Conservation (phyloP, 2,888 invertebrate species). For the Aphodius granarius region DNA sequence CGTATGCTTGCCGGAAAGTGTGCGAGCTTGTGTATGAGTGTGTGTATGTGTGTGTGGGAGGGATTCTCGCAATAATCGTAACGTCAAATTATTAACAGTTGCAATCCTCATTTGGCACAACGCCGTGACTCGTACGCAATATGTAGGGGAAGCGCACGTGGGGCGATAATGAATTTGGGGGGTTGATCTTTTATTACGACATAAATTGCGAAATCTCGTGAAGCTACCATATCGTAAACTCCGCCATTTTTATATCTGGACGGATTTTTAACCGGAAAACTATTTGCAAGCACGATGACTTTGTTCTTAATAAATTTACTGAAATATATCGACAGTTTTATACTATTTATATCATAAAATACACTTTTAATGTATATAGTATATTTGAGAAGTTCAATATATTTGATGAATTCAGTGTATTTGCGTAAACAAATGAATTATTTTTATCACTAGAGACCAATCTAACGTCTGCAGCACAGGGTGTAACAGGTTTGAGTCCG, state of each 20-base stretch:
- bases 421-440: no score
- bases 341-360: no score
- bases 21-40: not conserved
- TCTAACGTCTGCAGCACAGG: no score
- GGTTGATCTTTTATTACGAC: constrained; percentile 11
- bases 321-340: no score
- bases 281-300: no score
- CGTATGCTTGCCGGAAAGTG: not conserved
- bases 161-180: constrained; percentile 13
- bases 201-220: constrained; percentile 15
- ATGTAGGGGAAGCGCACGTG: constrained; percentile 3
- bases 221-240: not conserved
- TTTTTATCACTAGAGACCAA: no score
- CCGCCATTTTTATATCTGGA: not conserved
- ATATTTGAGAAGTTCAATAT: no score
- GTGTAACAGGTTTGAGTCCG: no score
- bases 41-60: not conserved
- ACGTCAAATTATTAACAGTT: not conserved
- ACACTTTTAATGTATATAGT: no score
- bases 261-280: not conserved
- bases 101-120: not conserved
- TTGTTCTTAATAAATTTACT: no score
- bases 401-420: no score
- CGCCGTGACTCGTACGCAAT: not conserved
- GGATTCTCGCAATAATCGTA: not conserved